Evolutionary conservation across 2,888 invertebrate species (phyloP).

Genomic region (Parelbella ahira): DNA sequence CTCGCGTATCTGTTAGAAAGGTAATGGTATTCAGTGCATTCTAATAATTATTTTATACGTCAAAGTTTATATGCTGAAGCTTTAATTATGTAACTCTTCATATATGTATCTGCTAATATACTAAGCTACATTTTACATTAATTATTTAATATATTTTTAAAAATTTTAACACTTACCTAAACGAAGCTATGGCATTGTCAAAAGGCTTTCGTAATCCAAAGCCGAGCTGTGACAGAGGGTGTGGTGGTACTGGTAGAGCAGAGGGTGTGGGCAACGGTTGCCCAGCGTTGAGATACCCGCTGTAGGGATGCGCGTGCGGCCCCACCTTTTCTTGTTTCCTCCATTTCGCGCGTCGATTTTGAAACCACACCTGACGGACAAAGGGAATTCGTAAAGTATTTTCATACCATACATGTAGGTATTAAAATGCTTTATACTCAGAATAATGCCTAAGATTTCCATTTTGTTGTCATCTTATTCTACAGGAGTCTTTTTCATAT

Average conservation of each 20-base stretch:
- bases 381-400: constrained; percentile 28
- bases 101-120: too few species aligned
- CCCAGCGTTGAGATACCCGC: constrained; percentile 87
- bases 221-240: constrained; percentile 88
- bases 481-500: too few species aligned
- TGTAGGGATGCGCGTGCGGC: constrained; percentile 94
- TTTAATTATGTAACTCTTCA: too few species aligned
- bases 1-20: constrained; percentile 60
- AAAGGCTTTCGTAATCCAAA: constrained; percentile 88
- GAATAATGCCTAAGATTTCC: too few species aligned
- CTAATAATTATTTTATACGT: too few species aligned
- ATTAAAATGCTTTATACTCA: too few species aligned
- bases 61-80: too few species aligned
- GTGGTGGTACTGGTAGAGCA: constrained; percentile 85
- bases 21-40: too few species aligned
- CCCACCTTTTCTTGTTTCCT: constrained; percentile 96
- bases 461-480: too few species aligned
- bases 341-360: constrained; percentile 96
- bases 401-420: too few species aligned
- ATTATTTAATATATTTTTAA: too few species aligned
- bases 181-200: constrained; percentile 84
- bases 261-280: constrained; percentile 83
- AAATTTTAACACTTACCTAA: constrained; percentile 81
- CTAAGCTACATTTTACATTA: too few species aligned
- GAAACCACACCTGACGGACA: constrained; percentile 92